Evolutionary conservation across 2,888 invertebrate genomes (phyloP).

Genomic region (Pollenia angustigena): DNA sequence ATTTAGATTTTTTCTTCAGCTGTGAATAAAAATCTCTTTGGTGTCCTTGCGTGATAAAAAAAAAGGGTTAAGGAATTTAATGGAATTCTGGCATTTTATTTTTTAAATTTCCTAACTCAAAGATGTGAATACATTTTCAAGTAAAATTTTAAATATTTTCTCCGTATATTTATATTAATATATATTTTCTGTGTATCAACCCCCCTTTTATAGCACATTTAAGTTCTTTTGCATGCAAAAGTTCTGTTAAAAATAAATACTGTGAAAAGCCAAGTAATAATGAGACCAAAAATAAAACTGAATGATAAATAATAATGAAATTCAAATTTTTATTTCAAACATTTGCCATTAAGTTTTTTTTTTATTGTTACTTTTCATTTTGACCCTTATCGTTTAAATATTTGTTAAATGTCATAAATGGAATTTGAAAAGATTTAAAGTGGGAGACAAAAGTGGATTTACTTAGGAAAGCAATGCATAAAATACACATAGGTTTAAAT

Average conservation of each 20-base stretch:
- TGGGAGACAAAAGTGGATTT: background rate
- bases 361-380: background rate
- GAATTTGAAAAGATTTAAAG: slow-evolving; percentile 1
- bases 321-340: background rate
- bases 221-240: background rate
- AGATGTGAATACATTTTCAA: too few species aligned
- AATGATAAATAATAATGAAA: slow-evolving; percentile 29
- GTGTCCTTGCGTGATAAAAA: too few species aligned
- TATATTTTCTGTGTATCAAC: background rate
- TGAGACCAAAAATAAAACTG: slow-evolving; percentile 4
- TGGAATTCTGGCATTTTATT: too few species aligned
- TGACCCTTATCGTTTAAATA: background rate
- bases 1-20: too few species aligned
- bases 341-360: background rate
- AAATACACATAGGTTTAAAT: too few species aligned
- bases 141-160: background rate
- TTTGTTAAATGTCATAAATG: slow-evolving; percentile 30
- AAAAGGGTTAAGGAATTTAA: too few species aligned
- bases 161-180: background rate
- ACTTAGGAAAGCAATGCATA: too few species aligned
- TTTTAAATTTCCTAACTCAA: too few species aligned
- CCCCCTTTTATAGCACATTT: background rate
- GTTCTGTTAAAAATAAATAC: background rate
- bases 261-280: slow-evolving; percentile 14
- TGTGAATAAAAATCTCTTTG: too few species aligned